A percentile compares a stretch with the other conserved stretches of the same genome.
These are phyloP conservation scores for Montipora foliosa DNA, from an alignment of 64 coral and sea anemone species.

Conservation along the genomic window DNA sequence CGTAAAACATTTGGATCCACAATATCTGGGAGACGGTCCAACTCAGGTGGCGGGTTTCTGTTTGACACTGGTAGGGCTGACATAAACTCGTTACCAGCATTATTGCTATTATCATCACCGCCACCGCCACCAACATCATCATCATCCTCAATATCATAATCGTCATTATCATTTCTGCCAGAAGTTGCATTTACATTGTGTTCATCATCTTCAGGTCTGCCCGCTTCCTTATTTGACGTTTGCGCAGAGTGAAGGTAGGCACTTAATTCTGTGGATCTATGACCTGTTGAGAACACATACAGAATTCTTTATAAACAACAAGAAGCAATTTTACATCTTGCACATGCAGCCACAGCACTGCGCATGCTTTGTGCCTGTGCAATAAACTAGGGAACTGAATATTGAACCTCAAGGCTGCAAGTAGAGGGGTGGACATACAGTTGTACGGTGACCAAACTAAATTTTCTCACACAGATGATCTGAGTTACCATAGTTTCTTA, in stretches of 20 bases:
- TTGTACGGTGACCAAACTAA: too few species aligned
- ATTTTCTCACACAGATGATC: too few species aligned
- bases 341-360: too few species aligned
- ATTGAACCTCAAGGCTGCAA: too few species aligned
- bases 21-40: constrained; percentile 18
- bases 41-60: constrained; percentile 40
- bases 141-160: not conserved
- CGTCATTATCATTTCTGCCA: not conserved
- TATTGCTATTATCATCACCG: not conserved
- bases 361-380: too few species aligned
- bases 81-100: constrained; percentile 31
- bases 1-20: constrained; percentile 43
- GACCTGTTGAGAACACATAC: not conserved
- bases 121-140: not conserved
- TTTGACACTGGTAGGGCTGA: not conserved
- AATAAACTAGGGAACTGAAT: too few species aligned
- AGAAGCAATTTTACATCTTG: too few species aligned
- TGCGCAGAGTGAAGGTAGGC: not conserved
- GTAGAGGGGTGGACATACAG: too few species aligned
- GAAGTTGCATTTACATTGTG: not conserved
- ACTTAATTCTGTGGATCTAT: not conserved
- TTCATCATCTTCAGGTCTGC: not conserved
- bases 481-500: too few species aligned
- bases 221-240: not conserved
- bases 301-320: too few species aligned